Evolutionary conservation across 2,888 invertebrate genomes (phyloP), one percentile per base, ranked within the genome.

Genomic region (Monochamus alternatus): DNA sequence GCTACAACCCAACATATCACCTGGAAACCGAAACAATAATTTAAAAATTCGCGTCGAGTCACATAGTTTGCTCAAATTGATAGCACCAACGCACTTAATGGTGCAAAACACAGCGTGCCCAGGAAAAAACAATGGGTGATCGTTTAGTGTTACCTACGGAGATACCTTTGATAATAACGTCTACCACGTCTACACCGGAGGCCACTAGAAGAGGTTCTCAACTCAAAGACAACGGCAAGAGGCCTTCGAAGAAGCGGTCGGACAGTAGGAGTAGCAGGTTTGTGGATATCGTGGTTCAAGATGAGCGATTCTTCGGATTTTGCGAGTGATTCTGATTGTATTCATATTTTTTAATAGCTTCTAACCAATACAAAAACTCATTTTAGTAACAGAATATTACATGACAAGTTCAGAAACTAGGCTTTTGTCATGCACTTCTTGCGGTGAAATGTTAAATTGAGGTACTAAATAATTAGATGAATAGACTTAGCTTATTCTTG

Each of bases 161-260:
- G 64, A 87, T 88, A 10, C 88, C 88, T 9, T 75, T 88, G 8
- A 88, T 88, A 71, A 84, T 88, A 74, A 87, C 88, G 0, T 85
- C 87, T 14, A 80, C 83, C 10, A 85, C 82, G 51, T 84, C 85
- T 5, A 85, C 84, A 22, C 85, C 85, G 12, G 87, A 86, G 73
- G 76, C 84, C 59, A 66, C 75, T 5, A 73, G 84, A 44, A 80
- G 82, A 73, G 69, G 76, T 62, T 10, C 77, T 0, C 68, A 22
- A 22, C n/a, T 38, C 66, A 70, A 64, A 43, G 55, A 68, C 14
- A 74, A 62, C 63, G 72, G 73, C 0, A 77, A 77, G 59, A 80
- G 77, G 47, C 59, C 68, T 9, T 75, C 71, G 31, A 76, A 67
- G 31, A 76, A 67, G 67, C 76, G 75, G 44, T 67, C 74, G 4